These are phyloP conservation scores for Drosophila gunungcola DNA, from an alignment of 1,140 invertebrate species.

Conservation along the genomic window DNA sequence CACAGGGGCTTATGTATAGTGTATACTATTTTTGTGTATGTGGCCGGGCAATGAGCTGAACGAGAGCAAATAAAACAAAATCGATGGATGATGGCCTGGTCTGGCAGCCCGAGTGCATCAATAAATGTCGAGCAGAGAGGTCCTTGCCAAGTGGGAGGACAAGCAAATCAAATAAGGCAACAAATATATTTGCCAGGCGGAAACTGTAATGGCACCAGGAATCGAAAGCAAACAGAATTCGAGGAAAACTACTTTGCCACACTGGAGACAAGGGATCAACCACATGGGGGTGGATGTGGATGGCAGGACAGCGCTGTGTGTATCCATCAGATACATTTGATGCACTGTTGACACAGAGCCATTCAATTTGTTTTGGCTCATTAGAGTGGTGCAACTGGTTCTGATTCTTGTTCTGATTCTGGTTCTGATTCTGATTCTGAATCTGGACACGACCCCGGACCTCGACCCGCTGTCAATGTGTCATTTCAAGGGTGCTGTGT, in stretches of 20 bases:
- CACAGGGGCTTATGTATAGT: conserved; percentile 9
- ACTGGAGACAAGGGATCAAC: conserved; percentile 1
- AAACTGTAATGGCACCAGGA: conserved; percentile 44
- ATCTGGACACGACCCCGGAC: conserved; percentile 16
- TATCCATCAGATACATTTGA: conserved; percentile 62
- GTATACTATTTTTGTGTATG: conserved; percentile 2
- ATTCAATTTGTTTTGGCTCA: conserved; percentile 81
- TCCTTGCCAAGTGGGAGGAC: conserved; percentile 17
- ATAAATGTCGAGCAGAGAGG: conserved; percentile 62
- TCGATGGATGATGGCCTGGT: conserved; percentile 44
- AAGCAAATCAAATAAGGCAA: conserved; percentile 72
- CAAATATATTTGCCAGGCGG: conserved; percentile 57
- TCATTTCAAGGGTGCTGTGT: conserved; percentile 58
- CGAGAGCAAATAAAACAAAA: conserved; percentile 62
- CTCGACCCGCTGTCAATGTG: conserved; percentile 41
- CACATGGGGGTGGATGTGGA: neutral
- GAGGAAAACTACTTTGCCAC: conserved; percentile 11
- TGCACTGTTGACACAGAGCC: conserved; percentile 70
- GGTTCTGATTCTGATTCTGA: neutral
- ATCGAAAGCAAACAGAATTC: conserved; percentile 60
- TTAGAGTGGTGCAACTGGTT: conserved; percentile 63
- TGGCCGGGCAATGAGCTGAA: neutral
- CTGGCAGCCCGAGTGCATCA: conserved; percentile 63
- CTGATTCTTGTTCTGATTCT: neutral
- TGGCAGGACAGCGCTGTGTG: conserved; percentile 13